Base-by-base conservation (phyloP, 1,140 invertebrate species). In the Helicoverpa armigera region DNA sequence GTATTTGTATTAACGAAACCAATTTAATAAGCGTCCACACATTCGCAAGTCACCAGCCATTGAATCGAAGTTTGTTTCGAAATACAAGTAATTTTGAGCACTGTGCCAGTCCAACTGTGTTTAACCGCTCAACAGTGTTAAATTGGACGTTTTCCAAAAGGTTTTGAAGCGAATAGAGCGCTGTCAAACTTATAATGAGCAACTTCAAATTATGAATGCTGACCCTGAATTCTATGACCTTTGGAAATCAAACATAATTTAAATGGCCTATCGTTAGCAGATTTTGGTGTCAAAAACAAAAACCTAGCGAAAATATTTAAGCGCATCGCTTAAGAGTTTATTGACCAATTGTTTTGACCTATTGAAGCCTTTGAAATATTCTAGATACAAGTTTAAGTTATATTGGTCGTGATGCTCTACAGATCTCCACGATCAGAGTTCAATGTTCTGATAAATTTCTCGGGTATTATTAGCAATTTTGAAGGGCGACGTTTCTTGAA, bases 391-490 rank as follows among this genome's bases (percentile, higher is more conserved):
- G n/a, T 51, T 69, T 23, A 23, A 51, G 7, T 23, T 54, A 56
- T n/a, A 58, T 58, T 43, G 53, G 65, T 48, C 13, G n/a, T 1
- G 16, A 31, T 31, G 11, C 23, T 43, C 50, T 12, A 31, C 18
- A 73, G 53, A 73, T 58, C 11, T 54, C 13, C 10, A 56, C 4
- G 53, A 35, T 60, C 53, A 10, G 56, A 74, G 72, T 74, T 74
- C 72, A 74, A 74, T 60, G 72, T 74, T 43, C 72, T 16, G 51
- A 74, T 61, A 60, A 60, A 74, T 74, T 50, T 35, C 56, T 74
- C 23, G 35, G 56, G 60, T 74, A 74, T 74, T 56, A 74, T 54
- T 74, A 74, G 72, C 48, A 60, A 74, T 74, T 74, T 74, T 74
- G 72, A 74, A 74, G 72, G 72, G 72, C 72, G 51, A 58, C 56